phyloP scores from a whole-genome alignment of 2,888 invertebrate genomes.

The Cryptocheilus praepositus region DNA sequence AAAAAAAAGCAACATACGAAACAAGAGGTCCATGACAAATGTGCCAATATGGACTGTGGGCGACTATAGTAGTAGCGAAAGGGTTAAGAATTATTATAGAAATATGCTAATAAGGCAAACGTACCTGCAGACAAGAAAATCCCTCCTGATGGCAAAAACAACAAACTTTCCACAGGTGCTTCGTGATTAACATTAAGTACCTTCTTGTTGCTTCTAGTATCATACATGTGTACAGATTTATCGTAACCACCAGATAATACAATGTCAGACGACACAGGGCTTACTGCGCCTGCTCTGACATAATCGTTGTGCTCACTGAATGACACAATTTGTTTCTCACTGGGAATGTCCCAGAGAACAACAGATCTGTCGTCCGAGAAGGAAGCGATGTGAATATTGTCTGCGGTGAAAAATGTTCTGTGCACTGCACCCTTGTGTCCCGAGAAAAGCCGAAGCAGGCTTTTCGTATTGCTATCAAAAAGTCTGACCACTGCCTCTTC shows the following conservation, averaged over 20 bases:
- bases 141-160: conserved; percentile 92
- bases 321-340: conserved; percentile 83
- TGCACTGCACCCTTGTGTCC: conserved; percentile 90
- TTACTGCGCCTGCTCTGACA: conserved; percentile 88
- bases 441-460: conserved; percentile 88
- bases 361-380: conserved; percentile 94
- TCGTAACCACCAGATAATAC: conserved; percentile 93
- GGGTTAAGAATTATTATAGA: too few relatives aligned
- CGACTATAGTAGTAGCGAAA: too few relatives aligned
- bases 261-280: conserved; percentile 85
- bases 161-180: conserved; percentile 90
- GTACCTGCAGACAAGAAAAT: conserved; percentile 91
- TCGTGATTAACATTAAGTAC: conserved; percentile 89
- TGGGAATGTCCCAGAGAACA: conserved; percentile 93
- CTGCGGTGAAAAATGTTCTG: conserved; percentile 87
- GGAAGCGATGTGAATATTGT: conserved; percentile 87
- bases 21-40: too few relatives aligned
- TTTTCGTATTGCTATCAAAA: conserved; percentile 91
- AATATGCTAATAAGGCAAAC: conserved; percentile 16
- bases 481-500: conserved; percentile 91
- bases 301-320: conserved; percentile 87
- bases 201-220: conserved; percentile 84
- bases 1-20: too few relatives aligned
- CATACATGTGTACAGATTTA: conserved; percentile 90
- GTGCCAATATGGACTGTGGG: too few relatives aligned